phyloP scores from a whole-genome alignment of 2,888 invertebrate genomes.

The Frankliniella intonsa region DNA sequence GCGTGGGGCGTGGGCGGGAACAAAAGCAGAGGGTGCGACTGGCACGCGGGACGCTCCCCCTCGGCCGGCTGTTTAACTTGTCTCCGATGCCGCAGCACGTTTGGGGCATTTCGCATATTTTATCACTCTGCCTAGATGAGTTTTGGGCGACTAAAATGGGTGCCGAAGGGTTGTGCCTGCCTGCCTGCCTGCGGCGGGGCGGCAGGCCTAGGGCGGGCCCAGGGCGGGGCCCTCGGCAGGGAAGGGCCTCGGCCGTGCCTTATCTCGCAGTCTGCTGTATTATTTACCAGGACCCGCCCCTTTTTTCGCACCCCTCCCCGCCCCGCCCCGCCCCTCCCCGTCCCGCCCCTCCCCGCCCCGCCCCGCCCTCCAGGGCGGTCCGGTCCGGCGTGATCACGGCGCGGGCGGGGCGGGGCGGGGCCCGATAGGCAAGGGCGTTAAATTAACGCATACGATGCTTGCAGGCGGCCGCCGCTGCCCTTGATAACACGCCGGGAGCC shows the following conservation, averaged over 20 bases:
- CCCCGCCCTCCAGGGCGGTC: too few relatives aligned
- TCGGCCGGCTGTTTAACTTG: conserved; percentile 13
- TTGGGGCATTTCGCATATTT: conserved; percentile 20
- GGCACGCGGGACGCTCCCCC: not conserved
- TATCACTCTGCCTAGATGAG: conserved; percentile 22
- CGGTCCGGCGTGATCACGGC: not conserved
- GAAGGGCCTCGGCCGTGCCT: not conserved
- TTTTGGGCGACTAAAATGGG: conserved; percentile 7
- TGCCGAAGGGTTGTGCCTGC: not conserved
- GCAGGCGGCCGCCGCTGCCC: too few relatives aligned
- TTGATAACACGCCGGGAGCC: too few relatives aligned
- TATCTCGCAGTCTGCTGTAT: not conserved
- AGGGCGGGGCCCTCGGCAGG: not conserved
- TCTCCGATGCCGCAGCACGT: conserved; percentile 16
- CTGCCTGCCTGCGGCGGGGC: not conserved
- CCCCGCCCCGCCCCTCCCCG: not conserved
- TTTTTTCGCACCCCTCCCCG: not conserved
- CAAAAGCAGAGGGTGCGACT: not conserved
- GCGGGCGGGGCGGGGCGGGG: not conserved
- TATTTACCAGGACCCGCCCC: not conserved
- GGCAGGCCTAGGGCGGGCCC: not conserved
- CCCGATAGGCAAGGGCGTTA: too few relatives aligned
- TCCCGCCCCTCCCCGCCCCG: too few relatives aligned
- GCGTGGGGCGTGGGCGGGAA: too few relatives aligned
- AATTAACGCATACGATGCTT: too few relatives aligned